Evolutionary conservation across 1,140 invertebrate genomes (phyloP).

Genomic region (Drosophila neocordata): DNA sequence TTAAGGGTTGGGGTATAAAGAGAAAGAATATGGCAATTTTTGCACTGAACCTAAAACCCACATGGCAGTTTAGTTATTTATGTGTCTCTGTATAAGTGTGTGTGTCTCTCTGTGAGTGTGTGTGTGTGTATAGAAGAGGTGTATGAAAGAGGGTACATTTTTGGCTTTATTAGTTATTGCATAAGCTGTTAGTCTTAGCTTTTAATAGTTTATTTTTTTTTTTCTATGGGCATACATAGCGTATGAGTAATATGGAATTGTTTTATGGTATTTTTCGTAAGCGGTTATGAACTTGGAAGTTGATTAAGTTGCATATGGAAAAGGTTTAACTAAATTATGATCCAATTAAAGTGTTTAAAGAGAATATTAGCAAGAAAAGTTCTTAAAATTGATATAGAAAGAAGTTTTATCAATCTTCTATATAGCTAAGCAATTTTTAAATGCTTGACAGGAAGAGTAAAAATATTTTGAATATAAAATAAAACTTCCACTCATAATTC

Average conservation of each 20-base stretch:
- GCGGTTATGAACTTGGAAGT: conserved; percentile 10
- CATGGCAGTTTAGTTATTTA: conserved; percentile 47
- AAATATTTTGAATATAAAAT: no score
- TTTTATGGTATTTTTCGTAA: conserved; percentile 16
- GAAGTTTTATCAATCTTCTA: no score
- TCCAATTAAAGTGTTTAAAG: background rate
- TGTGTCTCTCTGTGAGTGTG: conserved; percentile 3
- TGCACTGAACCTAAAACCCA: conserved; percentile 28
- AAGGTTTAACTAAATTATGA: background rate
- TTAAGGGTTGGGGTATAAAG: background rate
- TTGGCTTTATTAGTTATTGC: conserved; percentile 46
- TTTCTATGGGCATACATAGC: conserved; percentile 21
- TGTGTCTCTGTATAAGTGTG: conserved; percentile 16
- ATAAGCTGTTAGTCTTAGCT: conserved; percentile 28
- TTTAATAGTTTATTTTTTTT: conserved; percentile 22
- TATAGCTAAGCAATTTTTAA: no score
- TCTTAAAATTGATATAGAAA: no score
- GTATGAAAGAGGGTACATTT: background rate
- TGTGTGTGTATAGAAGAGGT: background rate
- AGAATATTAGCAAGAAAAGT: no score
- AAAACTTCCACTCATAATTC: no score
- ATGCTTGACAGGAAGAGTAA: no score
- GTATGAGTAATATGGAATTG: conserved; percentile 52
- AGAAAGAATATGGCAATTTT: conserved; percentile 5
- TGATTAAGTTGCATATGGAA: conserved; percentile 11